Evolutionary conservation across 2,797 vertebrate genomes (phyloP).

Genomic region (Miichthys miiuy): DNA sequence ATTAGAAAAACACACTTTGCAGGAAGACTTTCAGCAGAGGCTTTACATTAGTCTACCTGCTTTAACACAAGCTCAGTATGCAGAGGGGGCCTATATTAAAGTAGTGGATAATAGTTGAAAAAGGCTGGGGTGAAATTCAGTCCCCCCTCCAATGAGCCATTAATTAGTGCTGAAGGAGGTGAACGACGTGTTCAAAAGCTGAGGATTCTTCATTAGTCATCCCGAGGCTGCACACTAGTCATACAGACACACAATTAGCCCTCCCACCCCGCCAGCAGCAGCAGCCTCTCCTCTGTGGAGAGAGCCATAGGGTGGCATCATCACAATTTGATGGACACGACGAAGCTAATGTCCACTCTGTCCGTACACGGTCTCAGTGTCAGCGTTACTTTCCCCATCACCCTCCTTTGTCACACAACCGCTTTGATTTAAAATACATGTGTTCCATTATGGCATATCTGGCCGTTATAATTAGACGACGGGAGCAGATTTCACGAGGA

Average conservation of each 20-base stretch:
- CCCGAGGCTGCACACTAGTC: slow-evolving; percentile 62
- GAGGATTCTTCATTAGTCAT: slow-evolving; percentile 85
- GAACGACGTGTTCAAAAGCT: slow-evolving; percentile 81
- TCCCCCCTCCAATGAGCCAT: slow-evolving; percentile 79
- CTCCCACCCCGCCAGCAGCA: slow-evolving; percentile 34
- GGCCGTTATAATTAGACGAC: slow-evolving; percentile 80
- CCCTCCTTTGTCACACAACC: slow-evolving; percentile 50
- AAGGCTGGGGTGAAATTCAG: slow-evolving; percentile 71
- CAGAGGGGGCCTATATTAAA: slow-evolving; percentile 76
- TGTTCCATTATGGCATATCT: slow-evolving; percentile 74
- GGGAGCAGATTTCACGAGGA: slow-evolving; percentile 79
- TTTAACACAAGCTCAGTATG: slow-evolving; percentile 81
- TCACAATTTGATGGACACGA: slow-evolving; percentile 46
- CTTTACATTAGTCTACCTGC: slow-evolving; percentile 71
- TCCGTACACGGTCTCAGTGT: slow-evolving; percentile 25
- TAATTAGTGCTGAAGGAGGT: slow-evolving; percentile 85
- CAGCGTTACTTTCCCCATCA: slow-evolving; percentile 27
- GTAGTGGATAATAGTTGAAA: slow-evolving; percentile 79
- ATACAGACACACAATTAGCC: slow-evolving; percentile 73
- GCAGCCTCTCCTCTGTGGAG: slow-evolving; percentile 16
- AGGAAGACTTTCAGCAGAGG: slow-evolving; percentile 78
- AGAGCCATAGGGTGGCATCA: slow-evolving; percentile 28
- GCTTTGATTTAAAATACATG: slow-evolving; percentile 75
- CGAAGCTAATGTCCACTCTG: slow-evolving; percentile 39
- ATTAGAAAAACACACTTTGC: slow-evolving; percentile 86